Conservation (phyloP, 2,888 invertebrate species). For the Sesia apiformis region DNA sequence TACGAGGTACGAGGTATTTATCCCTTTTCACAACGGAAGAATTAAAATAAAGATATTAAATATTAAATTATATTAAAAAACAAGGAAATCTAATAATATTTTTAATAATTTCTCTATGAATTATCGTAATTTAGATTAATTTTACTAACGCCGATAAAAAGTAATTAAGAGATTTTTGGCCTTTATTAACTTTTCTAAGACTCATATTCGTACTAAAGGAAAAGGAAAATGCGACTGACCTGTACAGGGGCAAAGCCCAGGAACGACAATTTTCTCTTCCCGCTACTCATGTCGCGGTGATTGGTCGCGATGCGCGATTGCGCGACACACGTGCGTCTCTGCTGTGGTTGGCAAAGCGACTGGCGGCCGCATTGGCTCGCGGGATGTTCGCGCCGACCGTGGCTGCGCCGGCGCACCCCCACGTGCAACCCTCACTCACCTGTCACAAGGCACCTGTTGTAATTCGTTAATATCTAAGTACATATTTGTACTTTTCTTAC, state of each 20-base stretch:
- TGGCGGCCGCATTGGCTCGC: not conserved
- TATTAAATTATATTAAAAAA: not conserved
- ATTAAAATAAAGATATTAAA: too few relatives aligned
- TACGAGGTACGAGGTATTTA: too few relatives aligned
- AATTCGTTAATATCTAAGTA: too few relatives aligned
- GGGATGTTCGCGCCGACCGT: not conserved
- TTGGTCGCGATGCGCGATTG: constrained; percentile 7
- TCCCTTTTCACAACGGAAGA: too few relatives aligned
- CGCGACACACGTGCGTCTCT: constrained; percentile 3
- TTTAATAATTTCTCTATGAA: not conserved
- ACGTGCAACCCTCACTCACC: not conserved
- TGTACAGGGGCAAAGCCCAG: constrained; percentile 78
- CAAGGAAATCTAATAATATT: not conserved
- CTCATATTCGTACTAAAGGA: not conserved
- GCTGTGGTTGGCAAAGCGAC: not conserved
- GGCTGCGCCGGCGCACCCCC: not conserved
- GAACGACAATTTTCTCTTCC: constrained; percentile 82
- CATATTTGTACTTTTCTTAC: too few relatives aligned
- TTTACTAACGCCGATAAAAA: not conserved
- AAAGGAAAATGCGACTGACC: constrained; percentile 41
- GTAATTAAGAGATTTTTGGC: not conserved
- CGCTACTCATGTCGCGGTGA: constrained; percentile 53
- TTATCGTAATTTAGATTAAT: not conserved
- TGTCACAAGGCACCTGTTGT: not conserved
- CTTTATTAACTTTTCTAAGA: not conserved